Evolutionary conservation across 2,113 vertebrate species (phyloP).

Genomic region (Danionella cerebrum): DNA sequence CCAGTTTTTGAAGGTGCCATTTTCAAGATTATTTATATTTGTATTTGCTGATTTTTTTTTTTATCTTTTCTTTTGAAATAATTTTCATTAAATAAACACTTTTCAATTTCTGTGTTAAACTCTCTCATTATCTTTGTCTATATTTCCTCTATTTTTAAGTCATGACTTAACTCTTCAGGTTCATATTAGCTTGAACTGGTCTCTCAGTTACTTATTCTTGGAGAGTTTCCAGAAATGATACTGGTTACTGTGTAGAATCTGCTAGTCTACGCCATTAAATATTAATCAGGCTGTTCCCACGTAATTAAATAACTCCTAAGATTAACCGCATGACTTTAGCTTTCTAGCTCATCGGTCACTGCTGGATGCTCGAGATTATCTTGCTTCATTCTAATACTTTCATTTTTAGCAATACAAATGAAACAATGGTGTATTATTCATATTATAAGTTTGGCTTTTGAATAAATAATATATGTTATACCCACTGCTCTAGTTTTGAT

Average conservation of each 20-base stretch:
- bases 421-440: not conserved
- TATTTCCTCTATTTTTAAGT: too few relatives aligned
- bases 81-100: too few relatives aligned
- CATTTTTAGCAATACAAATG: not conserved
- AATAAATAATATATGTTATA: not conserved
- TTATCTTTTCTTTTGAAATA: too few relatives aligned
- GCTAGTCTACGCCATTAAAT: not conserved
- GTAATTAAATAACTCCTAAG: slow-evolving; percentile 26
- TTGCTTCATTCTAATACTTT: not conserved
- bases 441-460: not conserved
- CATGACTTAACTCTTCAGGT: too few relatives aligned
- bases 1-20: too few relatives aligned
- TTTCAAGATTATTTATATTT: too few relatives aligned
- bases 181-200: too few relatives aligned
- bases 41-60: too few relatives aligned
- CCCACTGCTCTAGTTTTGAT: not conserved
- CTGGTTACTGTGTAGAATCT: not conserved
- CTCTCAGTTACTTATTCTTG: not conserved
- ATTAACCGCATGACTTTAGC: not conserved
- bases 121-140: too few relatives aligned
- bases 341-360: slow-evolving; percentile 33
- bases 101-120: too few relatives aligned
- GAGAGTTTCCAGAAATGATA: not conserved
- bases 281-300: not conserved
- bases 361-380: not conserved